Base-by-base conservation (phyloP, 2,888 invertebrate species). In the Synergus umbraculus region DNA sequence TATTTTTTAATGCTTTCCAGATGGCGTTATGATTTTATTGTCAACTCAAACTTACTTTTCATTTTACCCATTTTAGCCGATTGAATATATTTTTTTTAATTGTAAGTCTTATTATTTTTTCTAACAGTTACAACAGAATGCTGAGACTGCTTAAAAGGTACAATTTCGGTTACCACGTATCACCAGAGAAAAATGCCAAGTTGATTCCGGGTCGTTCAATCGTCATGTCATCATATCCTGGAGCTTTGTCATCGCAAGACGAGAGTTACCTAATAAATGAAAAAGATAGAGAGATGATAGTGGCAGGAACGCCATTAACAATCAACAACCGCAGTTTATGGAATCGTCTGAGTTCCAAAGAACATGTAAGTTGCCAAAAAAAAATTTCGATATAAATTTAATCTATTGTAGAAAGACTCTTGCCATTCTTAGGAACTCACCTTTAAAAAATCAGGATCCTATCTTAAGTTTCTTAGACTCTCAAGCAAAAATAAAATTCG, bases 151-250 rank as follows among this genome's bases (percentile, higher is more conserved):
- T 97, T 88, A 98, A 98, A 91, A 95, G 95, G 79, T 98, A 98
- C 93, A 96, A 96, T 87, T 95, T 98, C 77, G 95, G 95, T 82
- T 97, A 95, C 90, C 96, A 95, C 84, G 91, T 93, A 76, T 94
- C 94, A 13, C 93, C 94, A 3, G 92, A 92, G 73, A 92, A 93
- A 69, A 92, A 93, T 18, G 84, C 85, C 1, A 78, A 84, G 12
- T 90, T 93, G 4, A 94, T 96, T 37, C 95, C 96, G 0, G 96
- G 96, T 0, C 93, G 93, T 63, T 94, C 95, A 4, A 94, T 97
- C 37, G 94, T 95, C 12, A 97, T 97, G 93, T 96, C 97, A 0
- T 96, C 97, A 0, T 97, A 97, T 91, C 97, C 97, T 0, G 97
- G 97, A 12, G 94, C 96, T 15, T 90, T 97, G 58, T 95, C 96